These are phyloP conservation scores for Eonycteris spelaea DNA, from an alignment of 2,113 vertebrate species.

Conservation along the genomic window DNA sequence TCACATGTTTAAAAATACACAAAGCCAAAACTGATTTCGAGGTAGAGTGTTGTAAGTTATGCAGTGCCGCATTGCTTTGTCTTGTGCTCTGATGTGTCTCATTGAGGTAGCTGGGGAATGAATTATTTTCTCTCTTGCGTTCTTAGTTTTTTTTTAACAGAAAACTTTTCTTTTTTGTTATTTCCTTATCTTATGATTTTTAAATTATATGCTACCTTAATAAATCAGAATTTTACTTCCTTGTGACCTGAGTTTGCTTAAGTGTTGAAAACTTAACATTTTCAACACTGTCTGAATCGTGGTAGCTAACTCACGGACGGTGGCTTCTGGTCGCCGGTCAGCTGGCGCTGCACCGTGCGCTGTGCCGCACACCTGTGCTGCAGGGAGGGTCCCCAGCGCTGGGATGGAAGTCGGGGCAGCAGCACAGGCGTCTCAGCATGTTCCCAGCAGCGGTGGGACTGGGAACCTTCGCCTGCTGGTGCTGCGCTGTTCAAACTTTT, in stretches of 20 bases:
- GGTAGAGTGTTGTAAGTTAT: background rate
- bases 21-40: background rate
- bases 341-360: background rate
- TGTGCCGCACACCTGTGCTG: background rate
- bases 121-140: background rate
- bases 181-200: background rate
- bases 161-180: background rate
- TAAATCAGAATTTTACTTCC: background rate
- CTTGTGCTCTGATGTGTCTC: background rate
- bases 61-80: rapidly evolving
- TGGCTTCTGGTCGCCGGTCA: background rate
- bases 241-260: background rate
- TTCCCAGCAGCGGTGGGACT: too few species aligned
- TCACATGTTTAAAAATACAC: background rate
- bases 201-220: background rate
- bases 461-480: rapidly evolving
- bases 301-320: background rate
- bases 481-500: background rate
- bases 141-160: background rate
- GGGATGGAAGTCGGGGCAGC: background rate
- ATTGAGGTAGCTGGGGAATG: background rate
- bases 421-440: rapidly evolving
- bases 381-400: background rate
- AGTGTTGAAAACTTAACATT: background rate
- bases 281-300: background rate